These are phyloP conservation scores for Druceiella hillmani DNA, from an alignment of 2,888 invertebrate genomes.

Conservation along the genomic window DNA sequence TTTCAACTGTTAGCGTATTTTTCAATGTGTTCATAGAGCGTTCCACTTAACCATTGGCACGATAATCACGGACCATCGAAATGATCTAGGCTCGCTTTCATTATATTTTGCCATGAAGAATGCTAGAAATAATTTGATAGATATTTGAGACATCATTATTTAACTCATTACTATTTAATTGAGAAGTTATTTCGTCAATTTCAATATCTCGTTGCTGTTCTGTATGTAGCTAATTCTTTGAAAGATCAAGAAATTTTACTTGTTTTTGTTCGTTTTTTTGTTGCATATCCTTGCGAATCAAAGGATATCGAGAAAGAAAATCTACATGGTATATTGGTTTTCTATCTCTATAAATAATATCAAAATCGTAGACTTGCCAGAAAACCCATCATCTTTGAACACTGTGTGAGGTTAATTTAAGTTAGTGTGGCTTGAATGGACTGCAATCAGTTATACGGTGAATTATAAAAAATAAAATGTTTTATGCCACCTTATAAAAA, in stretches of 20 bases:
- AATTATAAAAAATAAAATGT: no score
- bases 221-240: conserved; percentile 9
- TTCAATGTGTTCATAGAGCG: conserved; percentile 23
- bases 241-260: conserved; percentile 5
- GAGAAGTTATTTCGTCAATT: no score
- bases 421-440: no score
- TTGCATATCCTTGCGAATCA: no score
- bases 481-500: no score
- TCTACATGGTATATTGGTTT: conserved; percentile 10
- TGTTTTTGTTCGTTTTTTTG: conserved; percentile 10
- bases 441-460: no score
- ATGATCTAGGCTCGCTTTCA: conserved; percentile 21
- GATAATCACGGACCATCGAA: conserved; percentile 26
- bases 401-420: no score
- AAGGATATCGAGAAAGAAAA: no score
- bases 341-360: no score
- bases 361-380: no score
- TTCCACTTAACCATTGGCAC: conserved; percentile 28
- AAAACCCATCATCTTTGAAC: no score
- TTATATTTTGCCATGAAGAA: conserved; percentile 20
- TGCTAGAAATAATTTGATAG: no score
- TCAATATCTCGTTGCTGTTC: conserved; percentile 12
- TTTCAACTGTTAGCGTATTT: conserved; percentile 24
- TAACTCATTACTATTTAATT: not conserved
- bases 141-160: not conserved